Conservation (phyloP, 2,888 invertebrate genomes). For the Meta bourneti region DNA sequence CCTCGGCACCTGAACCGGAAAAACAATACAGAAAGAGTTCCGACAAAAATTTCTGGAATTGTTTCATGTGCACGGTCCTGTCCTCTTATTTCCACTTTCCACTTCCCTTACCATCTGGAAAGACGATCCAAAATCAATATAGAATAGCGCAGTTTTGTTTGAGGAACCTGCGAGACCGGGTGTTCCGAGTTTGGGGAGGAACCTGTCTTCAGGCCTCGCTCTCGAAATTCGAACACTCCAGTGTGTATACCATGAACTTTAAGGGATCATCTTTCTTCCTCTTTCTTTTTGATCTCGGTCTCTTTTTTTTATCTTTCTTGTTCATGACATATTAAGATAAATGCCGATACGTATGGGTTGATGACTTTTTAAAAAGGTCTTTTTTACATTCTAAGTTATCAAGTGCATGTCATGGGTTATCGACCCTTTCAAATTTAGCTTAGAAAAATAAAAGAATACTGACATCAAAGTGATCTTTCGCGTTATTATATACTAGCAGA, state of each 20-base stretch:
- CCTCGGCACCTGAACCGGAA: conserved; percentile 10
- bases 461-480: no score
- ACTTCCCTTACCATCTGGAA: conserved; percentile 12
- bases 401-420: conserved; percentile 24
- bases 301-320: not conserved
- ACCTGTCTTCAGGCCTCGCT: conserved; percentile 20
- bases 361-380: conserved; percentile 33
- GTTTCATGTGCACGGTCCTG: not conserved
- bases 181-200: conserved; percentile 15
- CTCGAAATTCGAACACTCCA: conserved; percentile 27
- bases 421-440: not conserved
- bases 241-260: not conserved
- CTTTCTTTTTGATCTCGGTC: not conserved
- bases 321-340: conserved; percentile 9
- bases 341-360: conserved; percentile 43
- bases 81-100: not conserved
- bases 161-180: conserved; percentile 45
- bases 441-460: no score
- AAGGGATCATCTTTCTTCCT: conserved; percentile 16
- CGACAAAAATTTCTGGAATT: conserved; percentile 25
- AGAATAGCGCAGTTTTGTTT: conserved; percentile 40
- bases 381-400: not conserved
- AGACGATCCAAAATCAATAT: conserved; percentile 55
- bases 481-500: no score
- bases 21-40: conserved; percentile 17